Conservation (phyloP, 92 coral and sea anemone genomes). For the Meandrina meandrites region DNA sequence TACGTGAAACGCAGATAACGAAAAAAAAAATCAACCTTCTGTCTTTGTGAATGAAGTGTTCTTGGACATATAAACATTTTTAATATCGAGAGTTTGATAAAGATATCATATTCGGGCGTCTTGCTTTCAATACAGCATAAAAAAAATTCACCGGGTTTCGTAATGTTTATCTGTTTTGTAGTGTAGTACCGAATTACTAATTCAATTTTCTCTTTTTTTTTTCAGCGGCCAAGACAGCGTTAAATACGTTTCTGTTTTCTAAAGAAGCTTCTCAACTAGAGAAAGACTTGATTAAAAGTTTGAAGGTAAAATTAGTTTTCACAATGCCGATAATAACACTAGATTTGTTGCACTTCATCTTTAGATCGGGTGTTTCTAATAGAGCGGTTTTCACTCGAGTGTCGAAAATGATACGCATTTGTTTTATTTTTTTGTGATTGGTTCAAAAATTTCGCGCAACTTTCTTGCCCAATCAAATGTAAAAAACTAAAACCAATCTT, state of each 20-base stretch:
- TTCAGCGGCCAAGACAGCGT: slow-evolving; percentile 93
- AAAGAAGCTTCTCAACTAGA: slow-evolving; percentile 86
- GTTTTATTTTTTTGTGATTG: neutral
- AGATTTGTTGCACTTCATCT: neutral
- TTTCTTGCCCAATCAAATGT: too few species aligned
- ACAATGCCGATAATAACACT: too few species aligned
- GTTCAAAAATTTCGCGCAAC: too few species aligned
- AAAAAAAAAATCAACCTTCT: neutral
- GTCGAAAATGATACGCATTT: too few species aligned
- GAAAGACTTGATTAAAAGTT: slow-evolving; percentile 93
- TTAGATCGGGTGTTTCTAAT: too few species aligned
- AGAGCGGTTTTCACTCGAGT: too few species aligned
- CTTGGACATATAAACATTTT: neutral
- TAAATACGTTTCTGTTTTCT: slow-evolving; percentile 78
- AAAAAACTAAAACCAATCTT: too few species aligned
- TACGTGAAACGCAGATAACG: neutral
- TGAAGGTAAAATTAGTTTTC: slow-evolving; percentile 67
- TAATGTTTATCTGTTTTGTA: neutral
- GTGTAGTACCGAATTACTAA: neutral
- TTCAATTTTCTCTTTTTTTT: neutral
- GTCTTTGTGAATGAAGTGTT: neutral
- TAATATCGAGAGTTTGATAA: neutral
- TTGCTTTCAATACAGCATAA: neutral
- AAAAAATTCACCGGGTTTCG: neutral
- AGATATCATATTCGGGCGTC: neutral